These are phyloP conservation scores for Amphipoea lucens DNA, from an alignment of 2,888 invertebrate genomes.

Conservation along the genomic window DNA sequence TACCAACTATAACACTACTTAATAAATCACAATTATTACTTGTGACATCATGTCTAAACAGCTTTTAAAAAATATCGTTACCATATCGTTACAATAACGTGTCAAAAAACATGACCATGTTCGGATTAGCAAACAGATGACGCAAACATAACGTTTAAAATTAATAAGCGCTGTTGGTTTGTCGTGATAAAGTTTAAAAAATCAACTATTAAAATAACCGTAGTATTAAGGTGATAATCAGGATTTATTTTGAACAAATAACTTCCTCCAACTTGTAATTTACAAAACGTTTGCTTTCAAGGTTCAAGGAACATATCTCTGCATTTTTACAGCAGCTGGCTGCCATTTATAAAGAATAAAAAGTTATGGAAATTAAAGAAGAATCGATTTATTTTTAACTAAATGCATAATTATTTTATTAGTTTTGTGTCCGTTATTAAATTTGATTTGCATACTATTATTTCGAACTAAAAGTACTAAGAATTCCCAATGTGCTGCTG, in stretches of 20 bases:
- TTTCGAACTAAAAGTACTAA: not conserved
- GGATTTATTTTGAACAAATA: not conserved
- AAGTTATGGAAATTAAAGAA: not conserved
- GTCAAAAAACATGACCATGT: constrained; percentile 27
- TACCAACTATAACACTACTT: not conserved
- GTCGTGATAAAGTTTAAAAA: too few relatives aligned
- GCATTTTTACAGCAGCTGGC: not conserved
- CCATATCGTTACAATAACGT: constrained; percentile 16
- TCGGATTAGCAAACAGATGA: constrained; percentile 24
- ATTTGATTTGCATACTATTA: not conserved
- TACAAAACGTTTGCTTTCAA: not conserved
- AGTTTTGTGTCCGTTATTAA: not conserved
- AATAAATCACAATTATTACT: not conserved
- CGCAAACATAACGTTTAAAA: not conserved
- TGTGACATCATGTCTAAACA: constrained; percentile 27
- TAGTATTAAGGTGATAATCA: not conserved
- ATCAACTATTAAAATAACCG: not conserved
- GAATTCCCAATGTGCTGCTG: not conserved
- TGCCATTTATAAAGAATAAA: not conserved
- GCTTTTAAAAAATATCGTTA: constrained; percentile 31
- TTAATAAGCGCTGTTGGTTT: not conserved
- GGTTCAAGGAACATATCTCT: too few relatives aligned
- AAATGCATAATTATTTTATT: not conserved
- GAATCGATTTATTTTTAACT: not conserved
- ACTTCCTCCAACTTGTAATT: not conserved